Conservation (phyloP, 2,888 invertebrate species). For the Eudasyphora cyanicolor region DNA sequence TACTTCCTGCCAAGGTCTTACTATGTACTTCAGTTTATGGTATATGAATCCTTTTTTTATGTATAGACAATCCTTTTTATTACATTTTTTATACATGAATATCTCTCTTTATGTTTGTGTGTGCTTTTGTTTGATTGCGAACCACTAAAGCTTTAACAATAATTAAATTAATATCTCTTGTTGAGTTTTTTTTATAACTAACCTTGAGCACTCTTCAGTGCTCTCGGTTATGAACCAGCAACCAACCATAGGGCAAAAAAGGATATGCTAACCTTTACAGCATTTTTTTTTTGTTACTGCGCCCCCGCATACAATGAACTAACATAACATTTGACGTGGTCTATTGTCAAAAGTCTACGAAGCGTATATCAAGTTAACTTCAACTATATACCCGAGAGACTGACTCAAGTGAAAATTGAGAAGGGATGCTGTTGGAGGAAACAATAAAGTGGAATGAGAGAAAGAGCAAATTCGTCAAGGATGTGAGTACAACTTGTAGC, state of each 20-base stretch:
- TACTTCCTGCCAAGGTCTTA: not conserved
- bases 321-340: constrained; percentile 56
- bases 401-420: too few relatives aligned
- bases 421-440: not conserved
- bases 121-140: not conserved
- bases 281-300: not conserved
- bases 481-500: not conserved
- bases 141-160: constrained; percentile 56
- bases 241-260: not conserved
- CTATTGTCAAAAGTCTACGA: constrained; percentile 56
- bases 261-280: not conserved
- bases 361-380: constrained; percentile 57
- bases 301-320: constrained; percentile 11
- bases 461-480: constrained; percentile 15
- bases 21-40: constrained; percentile 3
- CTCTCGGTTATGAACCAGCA: not conserved
- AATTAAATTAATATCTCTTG: constrained; percentile 55
- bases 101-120: too few relatives aligned
- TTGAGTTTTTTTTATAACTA: constrained; percentile 44
- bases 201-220: constrained; percentile 60
- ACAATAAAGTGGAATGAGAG: not conserved
- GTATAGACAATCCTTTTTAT: constrained; percentile 5
- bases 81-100: not conserved
- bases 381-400: not conserved
- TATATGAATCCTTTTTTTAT: not conserved